Evolutionary conservation across 2,888 invertebrate species (phyloP), one percentile per base, ranked within the genome.

Genomic region (Drosophila cyrtoloma): DNA sequence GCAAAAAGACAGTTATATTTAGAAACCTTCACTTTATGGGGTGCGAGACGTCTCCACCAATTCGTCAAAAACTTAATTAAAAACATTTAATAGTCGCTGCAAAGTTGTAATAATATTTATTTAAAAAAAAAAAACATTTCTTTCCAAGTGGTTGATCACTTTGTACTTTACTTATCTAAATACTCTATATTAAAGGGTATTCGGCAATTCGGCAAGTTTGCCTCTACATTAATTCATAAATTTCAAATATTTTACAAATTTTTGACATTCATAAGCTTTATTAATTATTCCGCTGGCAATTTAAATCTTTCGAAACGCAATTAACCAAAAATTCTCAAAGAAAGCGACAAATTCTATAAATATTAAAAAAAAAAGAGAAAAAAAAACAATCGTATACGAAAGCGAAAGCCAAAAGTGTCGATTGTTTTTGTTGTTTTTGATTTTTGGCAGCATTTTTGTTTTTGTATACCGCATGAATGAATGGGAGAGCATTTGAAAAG

Each of bases 391-490:
- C 22, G 32, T 52, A 35, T 19, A 70, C 53, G 71, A 71, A 86
- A 81, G 57, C 77, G 70, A 86, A 74, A 77, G 71, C 65, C 35
- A 12, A 78, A 59, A 66, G 50, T 51, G 64, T 42, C 59, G 59
- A 32, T 50, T 9, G 19, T 30, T 32, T 70, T 70, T 51, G 19
- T 62, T 69, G 59, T 32, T 30, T 30, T 55, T 32, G 50, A 56
- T 53, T n/a, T 59, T 59, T 51, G 10, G 57, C 70, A 26, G 39
- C 35, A 26, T 44, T 35, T 26, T 53, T 60, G 58, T 30, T 35
- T 42, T 28, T 60, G 60, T 32, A 35, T 55, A 53, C 22, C 37
- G 42, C 19, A 32, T 47, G 32, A 56, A 74, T 47, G 30, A 33
- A 42, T 32, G 53, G 22, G 50, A 70, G 53, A 66, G 53, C 39